A percentile compares a stretch with the other conserved stretches of the same genome.
phyloP scores from a whole-genome alignment of 2,888 invertebrate genomes.

The Osmoderma eremita region DNA sequence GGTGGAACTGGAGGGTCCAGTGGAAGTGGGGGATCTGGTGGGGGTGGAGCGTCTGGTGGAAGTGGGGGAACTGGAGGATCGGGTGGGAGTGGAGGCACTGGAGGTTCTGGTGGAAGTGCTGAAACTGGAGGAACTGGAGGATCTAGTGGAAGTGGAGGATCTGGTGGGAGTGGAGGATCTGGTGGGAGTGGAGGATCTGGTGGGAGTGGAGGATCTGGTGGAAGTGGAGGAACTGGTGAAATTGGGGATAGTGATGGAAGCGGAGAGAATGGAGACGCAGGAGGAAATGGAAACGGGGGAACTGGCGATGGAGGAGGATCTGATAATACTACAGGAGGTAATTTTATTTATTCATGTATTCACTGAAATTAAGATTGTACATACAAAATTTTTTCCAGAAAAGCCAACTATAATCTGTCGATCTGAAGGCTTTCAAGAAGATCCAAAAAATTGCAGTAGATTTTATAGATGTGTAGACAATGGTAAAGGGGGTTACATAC shows the following conservation, averaged over 20 bases:
- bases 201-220: slow-evolving; percentile 23
- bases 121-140: slow-evolving; percentile 17
- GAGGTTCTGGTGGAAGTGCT: slow-evolving; percentile 17
- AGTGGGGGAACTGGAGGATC: slow-evolving; percentile 15
- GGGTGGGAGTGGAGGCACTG: slow-evolving; percentile 28
- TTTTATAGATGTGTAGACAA: slow-evolving; percentile 81
- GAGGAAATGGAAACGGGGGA: slow-evolving; percentile 12
- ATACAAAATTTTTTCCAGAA: slow-evolving; percentile 11
- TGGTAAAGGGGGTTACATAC: slow-evolving; percentile 69
- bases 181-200: slow-evolving; percentile 22
- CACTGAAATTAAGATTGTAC: too few relatives aligned
- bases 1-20: slow-evolving; percentile 31
- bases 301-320: slow-evolving; percentile 3
- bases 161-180: slow-evolving; percentile 34
- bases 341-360: too few relatives aligned
- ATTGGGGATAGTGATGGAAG: not conserved
- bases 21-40: slow-evolving; percentile 27
- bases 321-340: slow-evolving; percentile 5
- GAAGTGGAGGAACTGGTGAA: slow-evolving; percentile 11
- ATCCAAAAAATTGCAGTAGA: slow-evolving; percentile 75
- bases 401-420: slow-evolving; percentile 61
- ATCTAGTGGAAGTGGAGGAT: slow-evolving; percentile 43
- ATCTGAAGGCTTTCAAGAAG: slow-evolving; percentile 76
- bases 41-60: not conserved
- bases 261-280: slow-evolving; percentile 21